These are phyloP conservation scores for Rhynchotus rufescens DNA, from an alignment of 2,797 vertebrate genomes.

Conservation along the genomic window DNA sequence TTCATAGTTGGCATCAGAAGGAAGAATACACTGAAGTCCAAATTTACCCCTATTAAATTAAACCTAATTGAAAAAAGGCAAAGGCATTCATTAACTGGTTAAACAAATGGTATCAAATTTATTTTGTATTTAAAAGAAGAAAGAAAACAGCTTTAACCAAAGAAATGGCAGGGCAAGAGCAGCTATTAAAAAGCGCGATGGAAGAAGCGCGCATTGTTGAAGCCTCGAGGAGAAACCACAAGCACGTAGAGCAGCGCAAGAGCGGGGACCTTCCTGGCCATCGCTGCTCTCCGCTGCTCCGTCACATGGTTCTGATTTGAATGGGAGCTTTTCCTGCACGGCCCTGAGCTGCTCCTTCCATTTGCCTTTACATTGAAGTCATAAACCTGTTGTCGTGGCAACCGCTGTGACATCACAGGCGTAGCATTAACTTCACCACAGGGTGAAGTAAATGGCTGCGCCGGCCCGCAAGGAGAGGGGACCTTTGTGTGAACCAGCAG, in stretches of 20 bases:
- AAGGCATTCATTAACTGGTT: slow-evolving; percentile 41
- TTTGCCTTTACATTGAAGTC: slow-evolving; percentile 55
- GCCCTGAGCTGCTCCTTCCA: slow-evolving; percentile 41
- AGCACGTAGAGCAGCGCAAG: slow-evolving; percentile 38
- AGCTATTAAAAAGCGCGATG: slow-evolving; percentile 34
- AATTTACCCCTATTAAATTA: slow-evolving; percentile 69
- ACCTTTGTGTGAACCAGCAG: slow-evolving; percentile 62
- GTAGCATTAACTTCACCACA: slow-evolving; percentile 54
- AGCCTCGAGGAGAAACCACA: slow-evolving; percentile 49
- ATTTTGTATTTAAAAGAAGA: slow-evolving; percentile 49
- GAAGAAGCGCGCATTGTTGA: slow-evolving; percentile 31
- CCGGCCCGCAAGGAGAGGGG: slow-evolving; percentile 51
- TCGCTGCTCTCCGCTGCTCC: slow-evolving; percentile 24
- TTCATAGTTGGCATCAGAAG: slow-evolving; percentile 58
- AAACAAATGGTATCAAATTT: slow-evolving; percentile 41
- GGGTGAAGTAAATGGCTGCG: slow-evolving; percentile 57
- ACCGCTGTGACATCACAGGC: slow-evolving; percentile 56
- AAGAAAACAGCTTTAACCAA: slow-evolving; percentile 34
- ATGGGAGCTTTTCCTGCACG: slow-evolving; percentile 35
- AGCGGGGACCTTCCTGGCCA: slow-evolving; percentile 38
- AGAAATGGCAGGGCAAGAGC: neutral
- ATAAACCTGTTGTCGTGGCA: slow-evolving; percentile 52
- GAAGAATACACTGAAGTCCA: slow-evolving; percentile 44
- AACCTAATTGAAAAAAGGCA: slow-evolving; percentile 65
- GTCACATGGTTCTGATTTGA: slow-evolving; percentile 60